Evolutionary conservation across 37 sponge, comb jelly and placozoan genomes (phyloP).

Genomic region (Beroe forskalii): DNA sequence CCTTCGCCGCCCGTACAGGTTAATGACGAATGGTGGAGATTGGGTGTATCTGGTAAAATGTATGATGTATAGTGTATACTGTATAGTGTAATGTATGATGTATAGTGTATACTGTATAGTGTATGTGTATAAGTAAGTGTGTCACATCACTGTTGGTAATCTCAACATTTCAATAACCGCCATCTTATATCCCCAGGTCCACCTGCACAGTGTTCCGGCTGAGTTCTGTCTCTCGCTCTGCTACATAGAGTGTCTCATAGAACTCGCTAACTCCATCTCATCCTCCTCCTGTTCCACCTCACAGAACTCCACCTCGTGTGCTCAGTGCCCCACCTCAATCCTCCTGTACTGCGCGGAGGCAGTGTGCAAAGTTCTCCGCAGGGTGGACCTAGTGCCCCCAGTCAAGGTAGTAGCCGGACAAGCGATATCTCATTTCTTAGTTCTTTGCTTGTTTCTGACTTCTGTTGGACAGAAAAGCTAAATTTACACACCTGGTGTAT

Average conservation of each 20-base stretch:
- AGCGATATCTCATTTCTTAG: not conserved
- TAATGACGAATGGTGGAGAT: too few species aligned
- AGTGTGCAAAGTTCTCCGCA: not conserved
- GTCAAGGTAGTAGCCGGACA: slow-evolving; percentile 21
- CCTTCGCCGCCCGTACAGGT: slow-evolving; percentile 68
- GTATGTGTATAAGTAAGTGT: too few species aligned
- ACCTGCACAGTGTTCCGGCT: slow-evolving; percentile 71
- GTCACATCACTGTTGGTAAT: too few species aligned
- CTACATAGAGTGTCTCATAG: slow-evolving; percentile 66
- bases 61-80: too few species aligned
- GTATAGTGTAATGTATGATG: too few species aligned
- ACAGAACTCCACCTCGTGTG: too few species aligned
- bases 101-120: too few species aligned
- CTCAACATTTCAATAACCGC: too few species aligned
- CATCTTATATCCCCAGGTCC: slow-evolving; percentile 40
- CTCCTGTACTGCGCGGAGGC: slow-evolving; percentile 55
- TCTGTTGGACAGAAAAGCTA: too few species aligned
- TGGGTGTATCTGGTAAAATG: too few species aligned
- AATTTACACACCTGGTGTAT: too few species aligned
- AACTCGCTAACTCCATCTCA: not conserved
- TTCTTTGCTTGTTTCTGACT: too few species aligned
- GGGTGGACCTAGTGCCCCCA: slow-evolving; percentile 25
- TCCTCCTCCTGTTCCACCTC: not conserved
- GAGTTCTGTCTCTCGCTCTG: slow-evolving; percentile 78
- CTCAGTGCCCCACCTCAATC: not conserved